These are phyloP conservation scores for Peribatodes rhomboidaria DNA, from an alignment of 2,888 invertebrate genomes.

Conservation along the genomic window DNA sequence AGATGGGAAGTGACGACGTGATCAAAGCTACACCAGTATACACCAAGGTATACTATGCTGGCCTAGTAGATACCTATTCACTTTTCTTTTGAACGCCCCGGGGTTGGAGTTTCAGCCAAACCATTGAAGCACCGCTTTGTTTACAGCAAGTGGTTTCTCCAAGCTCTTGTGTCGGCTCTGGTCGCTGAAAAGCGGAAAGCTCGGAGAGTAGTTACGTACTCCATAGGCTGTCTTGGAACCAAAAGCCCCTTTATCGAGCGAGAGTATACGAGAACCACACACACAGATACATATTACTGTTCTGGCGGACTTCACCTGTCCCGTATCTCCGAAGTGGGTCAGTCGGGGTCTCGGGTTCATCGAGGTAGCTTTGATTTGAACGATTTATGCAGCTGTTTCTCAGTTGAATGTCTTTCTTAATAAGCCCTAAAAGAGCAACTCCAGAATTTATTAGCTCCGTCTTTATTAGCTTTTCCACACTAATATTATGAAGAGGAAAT, in stretches of 20 bases:
- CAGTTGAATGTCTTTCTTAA: background rate
- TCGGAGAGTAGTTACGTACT: conserved; percentile 21
- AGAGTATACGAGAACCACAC: conserved; percentile 2
- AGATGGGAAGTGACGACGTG: too few relatives aligned
- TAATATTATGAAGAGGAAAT: too few relatives aligned
- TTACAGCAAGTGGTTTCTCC: background rate
- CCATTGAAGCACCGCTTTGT: background rate
- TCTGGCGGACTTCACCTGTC: conserved; percentile 19
- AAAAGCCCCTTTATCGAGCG: conserved; percentile 25
- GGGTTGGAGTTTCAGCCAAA: too few relatives aligned
- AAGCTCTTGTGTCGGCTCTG: conserved; percentile 1
- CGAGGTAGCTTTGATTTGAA: conserved; percentile 9
- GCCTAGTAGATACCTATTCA: too few relatives aligned
- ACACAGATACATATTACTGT: conserved; percentile 4
- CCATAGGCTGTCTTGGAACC: conserved; percentile 11
- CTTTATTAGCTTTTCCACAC: too few relatives aligned
- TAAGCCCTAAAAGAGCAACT: too few relatives aligned
- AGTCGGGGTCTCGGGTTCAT: conserved; percentile 4
- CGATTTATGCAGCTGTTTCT: background rate
- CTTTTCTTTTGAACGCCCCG: too few relatives aligned
- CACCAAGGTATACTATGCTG: too few relatives aligned
- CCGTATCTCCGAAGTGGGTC: conserved; percentile 8
- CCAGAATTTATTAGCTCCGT: too few relatives aligned
- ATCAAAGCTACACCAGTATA: too few relatives aligned
- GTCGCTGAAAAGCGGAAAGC: conserved; percentile 14